phyloP scores from a whole-genome alignment of 2,888 invertebrate species.

The Tenthredo notha region DNA sequence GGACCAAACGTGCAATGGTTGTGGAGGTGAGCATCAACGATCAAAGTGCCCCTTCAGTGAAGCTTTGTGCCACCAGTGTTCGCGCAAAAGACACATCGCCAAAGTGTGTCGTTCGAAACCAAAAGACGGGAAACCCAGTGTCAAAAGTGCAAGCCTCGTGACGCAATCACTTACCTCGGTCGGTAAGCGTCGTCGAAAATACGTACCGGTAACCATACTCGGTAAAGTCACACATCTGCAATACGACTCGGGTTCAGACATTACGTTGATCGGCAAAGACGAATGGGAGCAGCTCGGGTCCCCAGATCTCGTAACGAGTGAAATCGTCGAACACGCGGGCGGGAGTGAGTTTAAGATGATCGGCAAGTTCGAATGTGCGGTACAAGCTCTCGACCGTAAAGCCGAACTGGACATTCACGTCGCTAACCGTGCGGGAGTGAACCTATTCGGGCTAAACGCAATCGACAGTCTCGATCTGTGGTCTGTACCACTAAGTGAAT shows the following conservation, averaged over 20 bases:
- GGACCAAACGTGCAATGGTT: slow-evolving; percentile 45
- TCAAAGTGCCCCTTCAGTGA: slow-evolving; percentile 51
- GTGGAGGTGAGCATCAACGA: slow-evolving; percentile 52
- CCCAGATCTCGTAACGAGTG: slow-evolving; percentile 46
- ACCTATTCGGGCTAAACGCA: slow-evolving; percentile 53
- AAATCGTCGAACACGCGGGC: slow-evolving; percentile 52
- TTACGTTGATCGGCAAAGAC: slow-evolving; percentile 52
- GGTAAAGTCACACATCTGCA: slow-evolving; percentile 34
- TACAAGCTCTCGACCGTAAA: slow-evolving; percentile 42
- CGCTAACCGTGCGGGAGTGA: slow-evolving; percentile 51
- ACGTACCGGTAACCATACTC: slow-evolving; percentile 23
- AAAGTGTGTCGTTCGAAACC: slow-evolving; percentile 48
- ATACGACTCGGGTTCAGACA: slow-evolving; percentile 54
- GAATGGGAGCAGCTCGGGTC: slow-evolving; percentile 51
- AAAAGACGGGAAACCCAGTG: slow-evolving; percentile 31
- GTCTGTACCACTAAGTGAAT: slow-evolving; percentile 27
- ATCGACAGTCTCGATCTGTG: slow-evolving; percentile 32
- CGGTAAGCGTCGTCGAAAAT: slow-evolving; percentile 42
- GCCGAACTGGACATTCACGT: slow-evolving; percentile 54
- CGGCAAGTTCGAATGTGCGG: slow-evolving; percentile 29
- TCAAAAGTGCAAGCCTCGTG: slow-evolving; percentile 23
- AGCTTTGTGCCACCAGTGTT: slow-evolving; percentile 46
- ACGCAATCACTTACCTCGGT: slow-evolving; percentile 37
- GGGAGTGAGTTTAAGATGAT: slow-evolving; percentile 47
- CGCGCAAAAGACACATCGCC: slow-evolving; percentile 51